Base-by-base conservation (phyloP, 2,797 vertebrate species). In the Uromys caudimaculatus region DNA sequence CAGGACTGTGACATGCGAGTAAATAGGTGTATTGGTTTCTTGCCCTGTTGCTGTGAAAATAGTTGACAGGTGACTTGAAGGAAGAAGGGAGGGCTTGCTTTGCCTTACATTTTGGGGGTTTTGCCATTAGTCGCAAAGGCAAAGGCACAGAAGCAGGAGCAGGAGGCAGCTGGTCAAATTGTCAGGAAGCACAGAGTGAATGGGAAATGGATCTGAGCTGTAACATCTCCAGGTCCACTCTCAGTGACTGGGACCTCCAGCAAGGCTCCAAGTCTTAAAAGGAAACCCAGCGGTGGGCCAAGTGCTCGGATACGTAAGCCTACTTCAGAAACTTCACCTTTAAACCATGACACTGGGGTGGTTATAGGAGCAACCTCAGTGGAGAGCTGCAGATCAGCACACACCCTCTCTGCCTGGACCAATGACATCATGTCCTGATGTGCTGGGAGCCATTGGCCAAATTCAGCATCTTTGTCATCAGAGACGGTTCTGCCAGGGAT, bases 401-500 rank as follows among this genome's bases (percentile, higher is more conserved):
- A 7, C 44, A 16, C 10, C 32, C 35, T 54, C 52, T 41, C 41
- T 9, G 14, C 0, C 58, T 41, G 41, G 23, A n/a, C n/a, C 29
- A 0, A 3, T 0, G 73, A 23, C 21, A 0, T 75, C 29, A 0
- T 67, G 79, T 47, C 41, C 27, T 3, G 0, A 6, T 23, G 16
- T 23, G 4, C 1, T 16, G 52, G 35, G 24, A 44, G 17, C 54
- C 0, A 4, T 35, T 1, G 32, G 67, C 1, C 23, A 32, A 60
- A 16, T 23, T 12, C 0, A 3, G 7, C 14, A 24, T 12, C 21
- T 78, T 77, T 44, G 27, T 23, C 4, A 16, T 44, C 38, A 4
- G 67, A 1, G 14, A 8, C 5, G 2, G 2, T 0, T 5, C 3
- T 5, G 23, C 32, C 11, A 0, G 27, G 56, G 44, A 23, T 19